A percentile compares a stretch with the other conserved stretches of the same genome.
phyloP scores from a whole-genome alignment of 2,797 vertebrate species.

The Pristis pectinata region DNA sequence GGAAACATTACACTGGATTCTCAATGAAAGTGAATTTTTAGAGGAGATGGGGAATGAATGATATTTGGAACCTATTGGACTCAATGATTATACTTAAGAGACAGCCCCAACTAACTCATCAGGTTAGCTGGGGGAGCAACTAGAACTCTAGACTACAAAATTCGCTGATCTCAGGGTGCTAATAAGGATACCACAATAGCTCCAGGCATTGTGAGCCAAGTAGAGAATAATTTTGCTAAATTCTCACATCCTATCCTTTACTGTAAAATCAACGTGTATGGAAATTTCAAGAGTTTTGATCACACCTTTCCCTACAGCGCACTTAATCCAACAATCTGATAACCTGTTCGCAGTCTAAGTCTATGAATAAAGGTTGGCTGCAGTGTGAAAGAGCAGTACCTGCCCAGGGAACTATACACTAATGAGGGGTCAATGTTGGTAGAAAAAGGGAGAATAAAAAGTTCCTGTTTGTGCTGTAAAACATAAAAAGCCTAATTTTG shows the following conservation, averaged over 20 bases:
- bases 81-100: slow-evolving; percentile 14
- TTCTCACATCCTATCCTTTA: not conserved
- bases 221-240: not conserved
- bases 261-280: not conserved
- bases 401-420: not conserved
- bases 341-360: not conserved
- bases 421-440: not conserved
- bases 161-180: not conserved
- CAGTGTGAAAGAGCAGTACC: not conserved
- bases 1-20: not conserved
- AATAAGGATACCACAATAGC: not conserved
- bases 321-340: not conserved
- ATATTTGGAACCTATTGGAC: not conserved
- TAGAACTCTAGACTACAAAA: too few species aligned
- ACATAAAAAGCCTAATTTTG: not conserved
- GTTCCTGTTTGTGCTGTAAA: too few species aligned
- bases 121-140: too few species aligned
- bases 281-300: not conserved
- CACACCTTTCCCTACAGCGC: not conserved
- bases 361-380: not conserved
- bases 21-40: not conserved
- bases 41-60: not conserved
- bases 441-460: not conserved
- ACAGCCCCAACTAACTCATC: not conserved
- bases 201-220: not conserved